Conservation (phyloP, 2,888 invertebrate genomes). For the Zele albiditarsus region DNA sequence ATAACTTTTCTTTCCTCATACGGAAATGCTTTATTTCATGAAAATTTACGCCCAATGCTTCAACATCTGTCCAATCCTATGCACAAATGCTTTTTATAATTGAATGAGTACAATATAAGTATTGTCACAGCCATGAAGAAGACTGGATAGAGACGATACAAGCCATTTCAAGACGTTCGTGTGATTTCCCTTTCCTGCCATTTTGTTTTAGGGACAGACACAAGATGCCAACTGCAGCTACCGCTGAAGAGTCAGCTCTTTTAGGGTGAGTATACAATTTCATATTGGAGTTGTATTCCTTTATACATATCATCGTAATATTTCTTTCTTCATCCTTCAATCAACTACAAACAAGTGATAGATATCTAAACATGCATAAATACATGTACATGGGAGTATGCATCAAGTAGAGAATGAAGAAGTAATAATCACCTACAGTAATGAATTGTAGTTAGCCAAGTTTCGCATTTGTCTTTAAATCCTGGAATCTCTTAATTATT, state of each 20-base stretch:
- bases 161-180: constrained; percentile 62
- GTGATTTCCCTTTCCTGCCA: constrained; percentile 70
- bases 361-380: background rate
- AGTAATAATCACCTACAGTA: constrained; percentile 20
- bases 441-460: background rate
- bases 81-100: too few relatives aligned
- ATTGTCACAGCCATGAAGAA: too few relatives aligned
- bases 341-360: background rate
- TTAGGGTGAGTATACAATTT: constrained; percentile 82
- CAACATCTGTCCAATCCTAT: too few relatives aligned
- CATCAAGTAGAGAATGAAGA: constrained; percentile 24
- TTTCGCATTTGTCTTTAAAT: constrained; percentile 9
- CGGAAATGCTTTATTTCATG: too few relatives aligned
- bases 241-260: constrained; percentile 90
- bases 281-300: background rate
- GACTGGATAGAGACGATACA: constrained; percentile 23
- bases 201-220: constrained; percentile 72
- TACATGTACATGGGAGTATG: constrained; percentile 23
- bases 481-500: background rate
- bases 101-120: too few relatives aligned
- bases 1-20: background rate
- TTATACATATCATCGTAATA: background rate
- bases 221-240: constrained; percentile 82
- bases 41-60: too few relatives aligned
- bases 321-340: background rate